Evolutionary conservation across 1,140 invertebrate species (phyloP).

Genomic region (Cardiocondyla obscurior): DNA sequence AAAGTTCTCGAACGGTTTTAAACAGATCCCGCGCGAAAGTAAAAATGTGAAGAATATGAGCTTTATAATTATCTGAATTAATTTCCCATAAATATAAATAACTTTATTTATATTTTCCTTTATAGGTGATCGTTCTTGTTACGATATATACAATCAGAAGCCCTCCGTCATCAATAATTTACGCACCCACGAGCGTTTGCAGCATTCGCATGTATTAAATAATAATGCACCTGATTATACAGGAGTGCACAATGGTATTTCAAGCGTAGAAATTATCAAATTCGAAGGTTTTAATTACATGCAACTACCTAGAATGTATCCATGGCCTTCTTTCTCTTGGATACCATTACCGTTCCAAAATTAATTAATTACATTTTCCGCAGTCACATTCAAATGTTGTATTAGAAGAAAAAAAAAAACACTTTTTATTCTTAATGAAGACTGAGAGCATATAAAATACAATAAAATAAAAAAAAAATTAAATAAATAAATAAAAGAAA

Average conservation of each 20-base stretch:
- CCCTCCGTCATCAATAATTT: constrained; percentile 91
- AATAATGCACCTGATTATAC: background rate
- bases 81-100: too few species aligned
- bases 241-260: background rate
- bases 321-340: constrained; percentile 53
- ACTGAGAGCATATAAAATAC: too few species aligned
- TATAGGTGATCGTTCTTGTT: constrained; percentile 91
- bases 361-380: constrained; percentile 16
- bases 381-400: too few species aligned
- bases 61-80: too few species aligned
- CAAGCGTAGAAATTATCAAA: background rate
- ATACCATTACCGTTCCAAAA: constrained; percentile 54
- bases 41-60: too few species aligned
- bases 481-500: too few species aligned
- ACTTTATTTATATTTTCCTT: too few species aligned
- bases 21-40: too few species aligned
- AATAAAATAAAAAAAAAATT: too few species aligned
- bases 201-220: constrained; percentile 79
- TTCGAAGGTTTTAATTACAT: constrained; percentile 33
- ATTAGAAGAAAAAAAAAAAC: constrained; percentile 84
- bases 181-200: constrained; percentile 90
- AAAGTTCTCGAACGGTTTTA: too few species aligned
- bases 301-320: constrained; percentile 49
- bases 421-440: too few species aligned
- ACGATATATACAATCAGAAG: constrained; percentile 89